phyloP scores from a whole-genome alignment of 2,113 vertebrate genomes.

The Accipiter cooperii region DNA sequence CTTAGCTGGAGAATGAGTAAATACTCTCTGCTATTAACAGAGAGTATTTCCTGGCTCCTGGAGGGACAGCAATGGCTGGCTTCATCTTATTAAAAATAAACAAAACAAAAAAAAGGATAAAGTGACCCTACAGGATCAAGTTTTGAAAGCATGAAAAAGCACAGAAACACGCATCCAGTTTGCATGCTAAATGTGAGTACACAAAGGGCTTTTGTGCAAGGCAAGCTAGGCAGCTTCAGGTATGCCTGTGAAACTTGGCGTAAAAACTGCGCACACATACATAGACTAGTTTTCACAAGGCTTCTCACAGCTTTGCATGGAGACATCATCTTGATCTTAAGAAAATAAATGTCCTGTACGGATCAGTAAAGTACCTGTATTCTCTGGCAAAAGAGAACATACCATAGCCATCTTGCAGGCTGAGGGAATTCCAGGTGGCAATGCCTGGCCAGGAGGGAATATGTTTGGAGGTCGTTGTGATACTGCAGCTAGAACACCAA shows the following conservation, averaged over 20 bases:
- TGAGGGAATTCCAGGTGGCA: neutral
- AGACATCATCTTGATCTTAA: neutral
- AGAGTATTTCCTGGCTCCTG: neutral
- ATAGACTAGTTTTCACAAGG: neutral
- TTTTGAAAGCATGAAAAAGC: neutral
- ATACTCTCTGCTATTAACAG: neutral
- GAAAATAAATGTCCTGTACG: neutral
- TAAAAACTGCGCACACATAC: accelerated
- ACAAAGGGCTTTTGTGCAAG: neutral
- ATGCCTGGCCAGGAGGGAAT: neutral
- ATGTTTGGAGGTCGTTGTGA: neutral
- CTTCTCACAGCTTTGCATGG: neutral
- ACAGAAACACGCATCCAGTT: neutral
- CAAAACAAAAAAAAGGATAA: neutral
- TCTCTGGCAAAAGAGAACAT: neutral
- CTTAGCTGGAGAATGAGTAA: neutral
- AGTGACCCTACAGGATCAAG: neutral
- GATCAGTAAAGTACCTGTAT: neutral
- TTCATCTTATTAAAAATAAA: neutral
- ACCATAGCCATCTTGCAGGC: neutral
- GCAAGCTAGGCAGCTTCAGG: neutral
- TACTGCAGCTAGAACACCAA: neutral
- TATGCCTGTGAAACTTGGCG: accelerated
- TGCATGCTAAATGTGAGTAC: neutral
- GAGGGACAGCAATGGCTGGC: neutral